A percentile compares a stretch with the other conserved stretches of the same genome.
phyloP scores from a whole-genome alignment of 2,888 invertebrate genomes.

The Zaprionus bogoriensis region DNA sequence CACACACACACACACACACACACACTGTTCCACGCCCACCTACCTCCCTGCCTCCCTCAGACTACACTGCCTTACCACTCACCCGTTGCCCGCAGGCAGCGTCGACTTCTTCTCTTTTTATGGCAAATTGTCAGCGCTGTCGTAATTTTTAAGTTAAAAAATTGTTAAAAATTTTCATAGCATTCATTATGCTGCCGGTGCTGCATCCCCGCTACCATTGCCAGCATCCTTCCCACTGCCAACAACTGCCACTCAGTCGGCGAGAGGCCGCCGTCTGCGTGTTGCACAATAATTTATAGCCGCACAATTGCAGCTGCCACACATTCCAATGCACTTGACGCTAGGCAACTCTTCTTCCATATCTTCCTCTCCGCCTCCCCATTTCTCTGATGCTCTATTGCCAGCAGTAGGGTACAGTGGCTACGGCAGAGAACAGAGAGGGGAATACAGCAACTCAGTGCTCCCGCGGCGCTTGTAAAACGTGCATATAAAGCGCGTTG shows the following conservation, averaged over 20 bases:
- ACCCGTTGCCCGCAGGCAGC: neutral
- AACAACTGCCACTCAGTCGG: constrained; percentile 4
- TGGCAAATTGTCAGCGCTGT: constrained; percentile 75
- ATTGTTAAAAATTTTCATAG: constrained; percentile 71
- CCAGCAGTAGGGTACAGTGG: neutral
- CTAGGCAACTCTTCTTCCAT: neutral
- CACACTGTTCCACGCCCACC: no score
- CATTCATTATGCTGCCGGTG: constrained; percentile 68
- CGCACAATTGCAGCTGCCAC: constrained; percentile 77
- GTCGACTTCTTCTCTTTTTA: constrained; percentile 34
- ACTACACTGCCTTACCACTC: no score
- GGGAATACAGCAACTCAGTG: no score
- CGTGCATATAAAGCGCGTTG: constrained; percentile 46
- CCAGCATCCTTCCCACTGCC: constrained; percentile 29
- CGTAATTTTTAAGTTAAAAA: constrained; percentile 79
- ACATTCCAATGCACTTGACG: constrained; percentile 75
- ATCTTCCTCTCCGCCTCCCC: neutral
- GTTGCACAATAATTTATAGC: constrained; percentile 80
- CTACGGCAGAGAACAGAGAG: no score
- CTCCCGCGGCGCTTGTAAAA: constrained; percentile 73
- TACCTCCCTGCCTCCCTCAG: neutral
- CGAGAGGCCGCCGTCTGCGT: constrained; percentile 60
- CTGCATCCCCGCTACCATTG: constrained; percentile 21
- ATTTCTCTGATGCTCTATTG: no score
- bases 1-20: no score